Conservation (phyloP, 2,797 vertebrate genomes). For the Synanceia verrucosa region DNA sequence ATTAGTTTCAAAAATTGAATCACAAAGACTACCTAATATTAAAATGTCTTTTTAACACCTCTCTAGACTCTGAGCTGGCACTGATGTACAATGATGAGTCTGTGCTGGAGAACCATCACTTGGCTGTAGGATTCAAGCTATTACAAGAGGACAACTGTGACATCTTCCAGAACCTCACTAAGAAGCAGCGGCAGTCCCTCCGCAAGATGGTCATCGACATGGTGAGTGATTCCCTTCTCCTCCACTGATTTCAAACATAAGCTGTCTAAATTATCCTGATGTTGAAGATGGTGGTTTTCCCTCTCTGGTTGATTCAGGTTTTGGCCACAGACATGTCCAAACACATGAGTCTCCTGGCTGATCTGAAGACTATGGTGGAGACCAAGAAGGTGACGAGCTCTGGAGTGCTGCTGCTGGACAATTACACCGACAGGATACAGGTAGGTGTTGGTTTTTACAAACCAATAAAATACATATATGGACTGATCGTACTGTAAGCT, state of each 20-base stretch:
- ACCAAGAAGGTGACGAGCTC: constrained; percentile 99
- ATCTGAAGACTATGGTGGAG: constrained; percentile 99
- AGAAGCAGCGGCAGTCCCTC: constrained; percentile 95
- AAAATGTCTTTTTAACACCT: background rate
- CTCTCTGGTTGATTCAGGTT: constrained; percentile 79
- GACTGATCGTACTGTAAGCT: background rate
- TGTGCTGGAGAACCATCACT: constrained; percentile 94
- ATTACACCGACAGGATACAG: constrained; percentile 99
- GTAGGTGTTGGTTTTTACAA: constrained; percentile 61
- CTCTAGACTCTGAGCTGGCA: constrained; percentile 93
- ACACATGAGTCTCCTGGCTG: constrained; percentile 97
- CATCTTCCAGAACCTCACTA: constrained; percentile 93
- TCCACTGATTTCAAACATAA: background rate
- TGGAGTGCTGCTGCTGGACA: constrained; percentile 96
- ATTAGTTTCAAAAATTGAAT: background rate
- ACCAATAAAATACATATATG: background rate
- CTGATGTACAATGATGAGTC: constrained; percentile 99
- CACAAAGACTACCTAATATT: background rate
- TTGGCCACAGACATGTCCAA: constrained; percentile 99
- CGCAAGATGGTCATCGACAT: constrained; percentile 99
- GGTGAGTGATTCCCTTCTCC: constrained; percentile 72
- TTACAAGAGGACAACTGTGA: constrained; percentile 93
- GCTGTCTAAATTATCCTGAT: background rate
- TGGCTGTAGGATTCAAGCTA: constrained; percentile 95
- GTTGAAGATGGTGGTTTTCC: background rate